phyloP scores from a whole-genome alignment of 2,888 invertebrate species.

The Aproaerema taeniolella region DNA sequence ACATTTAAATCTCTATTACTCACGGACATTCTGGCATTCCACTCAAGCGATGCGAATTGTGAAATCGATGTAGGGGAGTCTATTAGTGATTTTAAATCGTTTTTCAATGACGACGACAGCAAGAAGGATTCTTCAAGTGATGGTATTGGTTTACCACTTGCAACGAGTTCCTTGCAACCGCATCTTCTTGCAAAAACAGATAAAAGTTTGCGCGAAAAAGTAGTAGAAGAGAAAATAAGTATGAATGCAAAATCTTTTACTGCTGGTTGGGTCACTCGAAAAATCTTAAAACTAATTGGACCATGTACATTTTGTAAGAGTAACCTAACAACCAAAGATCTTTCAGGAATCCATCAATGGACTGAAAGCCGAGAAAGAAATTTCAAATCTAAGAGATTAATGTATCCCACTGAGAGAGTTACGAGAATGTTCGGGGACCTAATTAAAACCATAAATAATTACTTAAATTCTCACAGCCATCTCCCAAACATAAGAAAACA shows the following conservation, averaged over 20 bases:
- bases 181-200: not conserved
- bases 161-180: not conserved
- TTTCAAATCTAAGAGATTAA: too few relatives aligned
- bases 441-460: too few relatives aligned
- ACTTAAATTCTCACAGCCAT: too few relatives aligned
- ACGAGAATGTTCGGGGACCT: too few relatives aligned
- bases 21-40: not conserved
- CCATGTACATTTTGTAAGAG: too few relatives aligned
- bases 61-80: slow-evolving; percentile 1
- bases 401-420: too few relatives aligned
- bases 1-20: not conserved
- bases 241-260: not conserved
- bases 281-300: too few relatives aligned
- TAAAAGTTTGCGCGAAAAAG: not conserved
- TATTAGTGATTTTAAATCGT: not conserved
- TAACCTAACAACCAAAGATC: too few relatives aligned
- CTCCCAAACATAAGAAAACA: too few relatives aligned
- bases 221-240: not conserved
- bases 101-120: not conserved
- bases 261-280: too few relatives aligned
- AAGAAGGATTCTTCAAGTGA: not conserved
- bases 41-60: not conserved
- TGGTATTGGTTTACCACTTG: not conserved
- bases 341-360: too few relatives aligned
- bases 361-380: too few relatives aligned